These are phyloP conservation scores for Leptestheria dahalacensis DNA, from an alignment of 1,140 invertebrate species.

Conservation along the genomic window DNA sequence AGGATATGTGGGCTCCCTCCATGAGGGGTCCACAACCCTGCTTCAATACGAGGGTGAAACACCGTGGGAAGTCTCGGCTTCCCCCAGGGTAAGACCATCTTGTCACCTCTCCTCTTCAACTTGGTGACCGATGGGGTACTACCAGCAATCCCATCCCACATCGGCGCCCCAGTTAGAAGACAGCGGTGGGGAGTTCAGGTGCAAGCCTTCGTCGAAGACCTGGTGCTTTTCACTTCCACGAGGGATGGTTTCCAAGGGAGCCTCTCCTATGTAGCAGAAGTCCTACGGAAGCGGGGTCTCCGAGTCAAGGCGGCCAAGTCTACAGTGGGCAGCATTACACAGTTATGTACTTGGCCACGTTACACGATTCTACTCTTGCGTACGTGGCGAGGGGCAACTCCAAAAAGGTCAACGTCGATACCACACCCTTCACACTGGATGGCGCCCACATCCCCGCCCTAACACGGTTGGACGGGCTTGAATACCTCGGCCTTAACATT, in stretches of 20 bases:
- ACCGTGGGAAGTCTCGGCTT: background rate
- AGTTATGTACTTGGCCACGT: no score
- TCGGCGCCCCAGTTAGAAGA: background rate
- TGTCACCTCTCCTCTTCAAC: constrained; percentile 25
- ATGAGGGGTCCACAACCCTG: constrained; percentile 9
- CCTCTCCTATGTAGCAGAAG: background rate
- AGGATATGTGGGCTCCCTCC: constrained; percentile 4
- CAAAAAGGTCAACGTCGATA: constrained; percentile 20
- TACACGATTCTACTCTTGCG: constrained; percentile 22
- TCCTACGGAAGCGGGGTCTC: constrained; percentile 19
- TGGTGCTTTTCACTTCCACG: background rate
- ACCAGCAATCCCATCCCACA: background rate
- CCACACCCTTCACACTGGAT: background rate
- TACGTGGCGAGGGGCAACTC: constrained; percentile 20
- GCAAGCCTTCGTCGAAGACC: constrained; percentile 3
- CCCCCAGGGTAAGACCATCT: constrained; percentile 23
- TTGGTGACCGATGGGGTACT: constrained; percentile 22
- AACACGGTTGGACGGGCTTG: background rate
- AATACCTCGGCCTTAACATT: background rate
- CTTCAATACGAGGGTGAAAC: constrained; percentile 12
- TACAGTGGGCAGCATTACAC: no score
- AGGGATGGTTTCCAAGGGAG: constrained; percentile 23
- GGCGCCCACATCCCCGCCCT: background rate
- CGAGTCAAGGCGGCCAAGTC: constrained; percentile 25
- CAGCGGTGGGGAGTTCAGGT: background rate